Conservation (phyloP, 2,797 vertebrate genomes). For the Podarcis lilfordi region DNA sequence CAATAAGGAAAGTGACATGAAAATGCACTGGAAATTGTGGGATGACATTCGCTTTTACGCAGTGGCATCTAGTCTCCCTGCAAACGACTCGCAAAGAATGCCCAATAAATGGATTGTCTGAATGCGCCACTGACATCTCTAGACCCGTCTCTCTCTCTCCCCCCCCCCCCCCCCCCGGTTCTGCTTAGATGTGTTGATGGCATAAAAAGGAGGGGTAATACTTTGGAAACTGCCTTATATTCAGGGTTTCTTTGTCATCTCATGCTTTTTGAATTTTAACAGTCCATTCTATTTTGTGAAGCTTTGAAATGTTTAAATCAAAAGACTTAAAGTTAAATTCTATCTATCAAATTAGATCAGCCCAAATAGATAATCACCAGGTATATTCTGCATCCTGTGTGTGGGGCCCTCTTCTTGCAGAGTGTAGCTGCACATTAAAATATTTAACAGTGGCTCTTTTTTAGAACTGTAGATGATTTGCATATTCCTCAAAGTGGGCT, state of each 20-base stretch:
- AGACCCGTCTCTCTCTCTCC: neutral
- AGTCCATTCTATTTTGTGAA: slow-evolving; percentile 53
- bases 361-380: slow-evolving; percentile 68
- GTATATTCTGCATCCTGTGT: slow-evolving; percentile 62
- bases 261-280: slow-evolving; percentile 44
- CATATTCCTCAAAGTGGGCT: slow-evolving; percentile 47
- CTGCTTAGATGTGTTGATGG: neutral
- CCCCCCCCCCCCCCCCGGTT: neutral
- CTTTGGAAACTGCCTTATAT: slow-evolving; percentile 19
- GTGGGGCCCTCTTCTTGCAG: slow-evolving; percentile 43
- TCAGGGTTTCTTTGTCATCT: neutral
- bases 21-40: no score
- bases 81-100: no score
- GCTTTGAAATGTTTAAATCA: slow-evolving; percentile 63
- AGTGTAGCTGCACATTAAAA: slow-evolving; percentile 68
- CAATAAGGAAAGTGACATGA: no score
- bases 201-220: neutral
- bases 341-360: slow-evolving; percentile 66
- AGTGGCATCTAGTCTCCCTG: no score
- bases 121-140: no score
- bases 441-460: slow-evolving; percentile 59
- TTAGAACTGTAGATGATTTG: slow-evolving; percentile 58
- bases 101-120: no score
- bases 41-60: no score
- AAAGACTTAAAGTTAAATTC: slow-evolving; percentile 63